Evolutionary conservation across 35 echinoderm and acorn worm species (phyloP).

Genomic region (Patiria miniata): DNA sequence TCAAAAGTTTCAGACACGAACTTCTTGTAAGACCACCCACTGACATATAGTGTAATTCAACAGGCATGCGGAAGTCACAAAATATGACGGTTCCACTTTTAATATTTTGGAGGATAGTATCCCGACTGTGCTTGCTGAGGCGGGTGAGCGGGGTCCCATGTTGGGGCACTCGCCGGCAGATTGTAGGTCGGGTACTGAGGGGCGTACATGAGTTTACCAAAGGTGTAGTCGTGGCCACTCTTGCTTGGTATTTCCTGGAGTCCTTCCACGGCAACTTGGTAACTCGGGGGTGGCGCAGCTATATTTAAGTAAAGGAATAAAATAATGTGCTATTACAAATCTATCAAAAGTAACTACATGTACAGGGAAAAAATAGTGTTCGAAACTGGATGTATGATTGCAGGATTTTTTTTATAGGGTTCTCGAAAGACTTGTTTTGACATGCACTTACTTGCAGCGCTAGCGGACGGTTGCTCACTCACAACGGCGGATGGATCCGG

Average conservation of each 20-base stretch:
- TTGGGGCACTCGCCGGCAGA: neutral
- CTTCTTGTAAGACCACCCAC: too few relatives aligned
- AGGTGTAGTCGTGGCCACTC: conserved; percentile 45
- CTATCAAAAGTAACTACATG: too few relatives aligned
- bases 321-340: neutral
- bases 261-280: conserved; percentile 53
- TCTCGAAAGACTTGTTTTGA: too few relatives aligned
- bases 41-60: too few relatives aligned
- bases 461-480: conserved; percentile 1
- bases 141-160: neutral
- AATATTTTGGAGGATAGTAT: too few relatives aligned
- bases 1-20: too few relatives aligned
- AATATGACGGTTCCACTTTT: too few relatives aligned
- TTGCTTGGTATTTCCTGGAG: conserved; percentile 56
- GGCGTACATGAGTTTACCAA: conserved; percentile 57
- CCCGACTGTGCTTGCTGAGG: neutral
- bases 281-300: conserved; percentile 45
- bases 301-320: neutral
- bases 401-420: too few relatives aligned
- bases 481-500: neutral
- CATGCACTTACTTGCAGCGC: neutral
- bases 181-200: conserved; percentile 57
- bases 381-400: too few relatives aligned
- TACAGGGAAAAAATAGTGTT: too few relatives aligned
- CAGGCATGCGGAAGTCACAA: too few relatives aligned